Conservation (phyloP, 1,140 invertebrate species). For the Phocides pigmalion region DNA sequence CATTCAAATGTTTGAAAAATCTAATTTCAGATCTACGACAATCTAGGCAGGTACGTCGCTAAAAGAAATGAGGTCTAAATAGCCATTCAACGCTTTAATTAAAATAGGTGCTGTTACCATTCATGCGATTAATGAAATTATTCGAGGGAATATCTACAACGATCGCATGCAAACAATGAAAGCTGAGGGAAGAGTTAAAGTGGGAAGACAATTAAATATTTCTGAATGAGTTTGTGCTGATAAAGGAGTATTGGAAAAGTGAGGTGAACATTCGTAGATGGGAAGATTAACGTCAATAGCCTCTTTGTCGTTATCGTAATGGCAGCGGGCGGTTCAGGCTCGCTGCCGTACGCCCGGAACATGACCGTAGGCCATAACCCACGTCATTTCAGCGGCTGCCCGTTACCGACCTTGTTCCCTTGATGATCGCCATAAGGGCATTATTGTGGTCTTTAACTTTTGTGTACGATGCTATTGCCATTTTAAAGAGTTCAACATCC, state of each 20-base stretch:
- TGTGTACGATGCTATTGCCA: constrained; percentile 37
- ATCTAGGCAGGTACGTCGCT: constrained; percentile 1
- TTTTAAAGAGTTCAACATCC: constrained; percentile 23
- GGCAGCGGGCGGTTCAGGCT: constrained; percentile 42
- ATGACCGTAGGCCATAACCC: constrained; percentile 52
- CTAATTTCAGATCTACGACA: constrained; percentile 25
- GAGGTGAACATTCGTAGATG: constrained; percentile 58
- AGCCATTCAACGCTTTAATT: constrained; percentile 36
- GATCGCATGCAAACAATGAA: constrained; percentile 63
- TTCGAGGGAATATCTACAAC: constrained; percentile 46
- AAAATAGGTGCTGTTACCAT: constrained; percentile 41
- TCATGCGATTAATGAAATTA: constrained; percentile 56
- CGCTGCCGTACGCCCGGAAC: constrained; percentile 39
- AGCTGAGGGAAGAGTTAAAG: constrained; percentile 50
- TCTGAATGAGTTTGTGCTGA: constrained; percentile 52
- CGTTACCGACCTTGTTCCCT: constrained; percentile 52
- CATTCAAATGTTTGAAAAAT: constrained; percentile 12
- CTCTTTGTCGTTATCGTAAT: constrained; percentile 60
- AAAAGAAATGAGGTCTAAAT: constrained; percentile 35
- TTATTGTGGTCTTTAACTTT: constrained; percentile 59
- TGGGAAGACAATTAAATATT: constrained; percentile 55
- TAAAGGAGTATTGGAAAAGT: constrained; percentile 54
- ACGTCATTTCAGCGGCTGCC: constrained; percentile 53
- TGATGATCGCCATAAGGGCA: constrained; percentile 59
- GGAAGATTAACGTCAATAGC: constrained; percentile 63